A percentile compares a stretch with the other conserved stretches of the same genome.
Evolutionary conservation across 2,888 invertebrate species (phyloP).

Genomic region (Dasysyrphus tricinctus): DNA sequence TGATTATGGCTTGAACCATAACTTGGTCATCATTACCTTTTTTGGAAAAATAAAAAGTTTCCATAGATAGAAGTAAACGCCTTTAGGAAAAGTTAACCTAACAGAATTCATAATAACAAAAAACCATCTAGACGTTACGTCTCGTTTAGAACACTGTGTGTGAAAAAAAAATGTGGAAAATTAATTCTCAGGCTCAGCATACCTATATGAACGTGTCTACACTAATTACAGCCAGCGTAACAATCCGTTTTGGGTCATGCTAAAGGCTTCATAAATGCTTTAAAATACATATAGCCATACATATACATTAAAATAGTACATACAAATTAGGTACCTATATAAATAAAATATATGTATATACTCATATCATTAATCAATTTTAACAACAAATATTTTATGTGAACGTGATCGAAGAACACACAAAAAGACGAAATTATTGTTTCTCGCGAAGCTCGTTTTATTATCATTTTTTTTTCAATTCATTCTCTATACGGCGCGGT

Average conservation of each 20-base stretch:
- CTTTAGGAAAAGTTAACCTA: constrained; percentile 19
- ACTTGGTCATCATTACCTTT: constrained; percentile 26
- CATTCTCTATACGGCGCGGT: constrained; percentile 36
- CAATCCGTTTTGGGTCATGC: constrained; percentile 62
- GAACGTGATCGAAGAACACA: constrained; percentile 45
- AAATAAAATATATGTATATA: constrained; percentile 7
- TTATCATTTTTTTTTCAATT: constrained; percentile 18
- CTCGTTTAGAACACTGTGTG: constrained; percentile 13
- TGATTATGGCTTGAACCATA: neutral
- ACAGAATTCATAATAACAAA: constrained; percentile 10
- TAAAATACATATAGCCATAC: neutral
- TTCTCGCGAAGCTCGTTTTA: constrained; percentile 12
- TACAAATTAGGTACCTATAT: neutral
- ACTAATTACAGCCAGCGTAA: constrained; percentile 27
- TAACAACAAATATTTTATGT: constrained; percentile 42
- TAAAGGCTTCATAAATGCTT: constrained; percentile 17
- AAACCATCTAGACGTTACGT: constrained; percentile 27
- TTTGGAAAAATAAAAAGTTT: constrained; percentile 15
- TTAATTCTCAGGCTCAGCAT: constrained; percentile 29
- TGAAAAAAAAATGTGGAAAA: constrained; percentile 22
- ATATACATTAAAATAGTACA: too few relatives aligned
- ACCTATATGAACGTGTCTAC: neutral
- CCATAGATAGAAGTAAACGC: constrained; percentile 21
- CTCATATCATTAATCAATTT: constrained; percentile 50
- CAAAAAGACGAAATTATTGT: constrained; percentile 28